Evolutionary conservation across 2,888 invertebrate genomes (phyloP), one percentile per base, ranked within the genome.

Genomic region (Macaria notata): DNA sequence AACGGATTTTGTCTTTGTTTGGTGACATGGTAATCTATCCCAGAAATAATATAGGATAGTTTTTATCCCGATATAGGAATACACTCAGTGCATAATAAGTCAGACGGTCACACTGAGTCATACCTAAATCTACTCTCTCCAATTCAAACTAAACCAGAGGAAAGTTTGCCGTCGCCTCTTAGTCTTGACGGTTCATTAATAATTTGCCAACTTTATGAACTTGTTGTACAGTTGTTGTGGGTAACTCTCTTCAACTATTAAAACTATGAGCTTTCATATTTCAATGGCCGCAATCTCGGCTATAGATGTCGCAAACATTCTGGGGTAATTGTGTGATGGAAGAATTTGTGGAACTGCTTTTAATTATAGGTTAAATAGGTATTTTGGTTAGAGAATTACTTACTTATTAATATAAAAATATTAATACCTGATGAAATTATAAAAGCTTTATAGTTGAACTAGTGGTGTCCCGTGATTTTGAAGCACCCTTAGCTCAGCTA

Each of bases 161-260:
- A 19, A 19, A 19, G 19, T 19, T 44, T 9, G 38, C 33, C 29
- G 42, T 29, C n/a, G 9, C 43, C 49, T 59, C 44, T 49, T 31
- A n/a, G 44, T 9, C 54, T 54, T 3, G 45, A 47, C 46, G 19
- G 29, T 48, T 63, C 59, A 59, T 64, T 61, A 59, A 59, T 64
- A 61, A 61, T 48, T 46, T 53, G 19, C 46, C 39, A 59, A 59
- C 50, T 59, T 64, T 59, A 57, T 61, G 49, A 54, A 60, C 57
- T 64, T 61, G 52, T 56, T 54, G 31, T 19, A 36, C 43, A 47
- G 54, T 54, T 46, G 57, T 47, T 54, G 58, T 47, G 46, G 47
- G 39, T 39, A 50, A 59, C 54, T 50, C 42, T 46, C 42, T 9
- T 41, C 42, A 43, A 53, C 53, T 57, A 51, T 56, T 41, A 42